phyloP scores from a whole-genome alignment of 2,113 vertebrate species.

The Dasypus novemcinctus region DNA sequence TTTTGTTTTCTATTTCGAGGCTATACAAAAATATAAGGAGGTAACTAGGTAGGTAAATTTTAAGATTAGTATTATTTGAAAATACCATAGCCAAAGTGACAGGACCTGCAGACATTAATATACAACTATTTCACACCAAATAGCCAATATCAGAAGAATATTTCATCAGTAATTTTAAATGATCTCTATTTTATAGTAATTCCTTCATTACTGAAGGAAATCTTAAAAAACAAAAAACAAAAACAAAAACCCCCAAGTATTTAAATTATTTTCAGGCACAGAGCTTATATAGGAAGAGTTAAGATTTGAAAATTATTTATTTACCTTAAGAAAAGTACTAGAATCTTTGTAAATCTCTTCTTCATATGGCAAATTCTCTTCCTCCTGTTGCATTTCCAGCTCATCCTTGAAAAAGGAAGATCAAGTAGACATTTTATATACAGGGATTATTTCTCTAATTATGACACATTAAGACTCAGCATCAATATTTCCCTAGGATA shows the following conservation, averaged over 20 bases:
- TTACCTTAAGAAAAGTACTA: slow-evolving; percentile 98
- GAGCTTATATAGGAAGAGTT: background rate
- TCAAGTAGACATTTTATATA: slow-evolving; percentile 33
- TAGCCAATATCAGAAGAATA: background rate
- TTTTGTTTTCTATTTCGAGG: background rate
- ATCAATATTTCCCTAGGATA: slow-evolving; percentile 3
- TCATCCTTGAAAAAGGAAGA: slow-evolving; percentile 88
- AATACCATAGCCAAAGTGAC: background rate
- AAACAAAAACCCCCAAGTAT: too few relatives aligned
- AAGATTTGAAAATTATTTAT: background rate
- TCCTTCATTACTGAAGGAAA: background rate
- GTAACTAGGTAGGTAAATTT: background rate
- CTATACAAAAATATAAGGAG: background rate
- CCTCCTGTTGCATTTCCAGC: slow-evolving; percentile 91
- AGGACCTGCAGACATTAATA: background rate
- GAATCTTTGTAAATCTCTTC: slow-evolving; percentile 98
- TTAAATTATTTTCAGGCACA: background rate
- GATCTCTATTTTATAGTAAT: slow-evolving; percentile 4
- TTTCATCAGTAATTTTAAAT: slow-evolving; percentile 28
- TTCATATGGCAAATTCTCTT: slow-evolving; percentile 93
- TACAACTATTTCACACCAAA: background rate
- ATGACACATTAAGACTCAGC: background rate
- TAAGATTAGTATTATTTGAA: slow-evolving; percentile 28
- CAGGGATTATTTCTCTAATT: background rate
- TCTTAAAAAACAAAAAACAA: background rate